Evolutionary conservation across 2,888 invertebrate species (phyloP).

Genomic region (Cabera pusaria): DNA sequence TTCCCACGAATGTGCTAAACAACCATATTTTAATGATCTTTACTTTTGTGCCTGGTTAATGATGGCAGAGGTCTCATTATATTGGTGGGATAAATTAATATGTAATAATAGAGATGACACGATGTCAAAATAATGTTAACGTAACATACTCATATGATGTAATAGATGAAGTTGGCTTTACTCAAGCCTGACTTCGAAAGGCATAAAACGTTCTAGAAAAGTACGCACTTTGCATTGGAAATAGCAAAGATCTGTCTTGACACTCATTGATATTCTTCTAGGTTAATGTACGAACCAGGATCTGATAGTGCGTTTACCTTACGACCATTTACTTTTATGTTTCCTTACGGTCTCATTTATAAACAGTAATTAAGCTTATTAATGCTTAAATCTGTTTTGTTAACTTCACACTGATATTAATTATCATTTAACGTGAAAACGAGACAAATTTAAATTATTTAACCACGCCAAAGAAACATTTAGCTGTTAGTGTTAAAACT

Average conservation of each 20-base stretch:
- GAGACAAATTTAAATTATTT: no score
- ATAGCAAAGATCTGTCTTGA: conserved; percentile 15
- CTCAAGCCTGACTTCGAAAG: conserved; percentile 30
- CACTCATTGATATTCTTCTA: conserved; percentile 25
- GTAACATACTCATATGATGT: conserved; percentile 56
- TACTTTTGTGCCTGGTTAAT: not conserved
- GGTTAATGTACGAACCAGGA: conserved; percentile 27
- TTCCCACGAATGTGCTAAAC: conserved; percentile 47
- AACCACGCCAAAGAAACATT: no score
- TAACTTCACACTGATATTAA: no score
- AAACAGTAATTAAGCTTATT: no score
- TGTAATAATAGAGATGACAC: conserved; percentile 60
- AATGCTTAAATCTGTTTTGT: no score
- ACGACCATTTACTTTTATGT: no score
- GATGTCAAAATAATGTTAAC: conserved; percentile 64
- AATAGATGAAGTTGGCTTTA: conserved; percentile 37
- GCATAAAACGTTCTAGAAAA: conserved; percentile 23
- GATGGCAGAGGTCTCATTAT: conserved; percentile 33
- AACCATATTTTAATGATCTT: conserved; percentile 31
- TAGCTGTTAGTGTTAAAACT: no score
- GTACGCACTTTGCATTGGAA: conserved; percentile 23
- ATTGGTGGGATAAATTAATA: conserved; percentile 38
- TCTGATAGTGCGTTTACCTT: conserved; percentile 18
- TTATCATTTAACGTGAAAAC: no score
- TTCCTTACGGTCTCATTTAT: no score